These are phyloP conservation scores for Lysandra coridon DNA, from an alignment of 2,888 invertebrate species.

Conservation along the genomic window DNA sequence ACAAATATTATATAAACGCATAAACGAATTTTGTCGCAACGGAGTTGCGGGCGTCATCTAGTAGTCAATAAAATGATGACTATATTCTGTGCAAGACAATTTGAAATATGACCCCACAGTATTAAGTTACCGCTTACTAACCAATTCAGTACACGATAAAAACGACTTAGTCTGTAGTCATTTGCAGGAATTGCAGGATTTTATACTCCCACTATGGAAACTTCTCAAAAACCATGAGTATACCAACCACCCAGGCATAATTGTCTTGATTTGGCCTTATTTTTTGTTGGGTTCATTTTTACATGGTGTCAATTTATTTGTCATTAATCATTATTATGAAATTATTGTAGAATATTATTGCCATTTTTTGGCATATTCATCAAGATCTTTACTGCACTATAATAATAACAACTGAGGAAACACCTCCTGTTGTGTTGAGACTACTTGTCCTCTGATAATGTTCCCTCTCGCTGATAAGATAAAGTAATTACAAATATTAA, in stretches of 20 bases:
- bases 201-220: too few species aligned
- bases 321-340: neutral
- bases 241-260: too few species aligned
- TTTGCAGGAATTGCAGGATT: neutral
- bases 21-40: too few species aligned
- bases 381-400: neutral
- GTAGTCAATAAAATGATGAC: neutral
- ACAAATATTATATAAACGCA: too few species aligned
- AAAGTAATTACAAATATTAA: neutral
- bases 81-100: neutral
- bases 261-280: too few species aligned
- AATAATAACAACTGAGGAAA: neutral
- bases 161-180: neutral
- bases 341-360: too few species aligned
- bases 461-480: neutral
- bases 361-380: neutral
- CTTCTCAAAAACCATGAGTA: too few species aligned
- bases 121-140: neutral
- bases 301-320: neutral
- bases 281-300: neutral
- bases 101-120: neutral
- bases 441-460: constrained; percentile 8
- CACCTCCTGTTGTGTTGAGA: constrained; percentile 3
- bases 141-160: neutral
- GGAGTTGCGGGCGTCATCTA: too few species aligned